Percentiles rank a stretch among this genome's conserved stretches.
Evolutionary conservation across 2,888 invertebrate species (phyloP).

Genomic region (Cheilosia grossa): DNA sequence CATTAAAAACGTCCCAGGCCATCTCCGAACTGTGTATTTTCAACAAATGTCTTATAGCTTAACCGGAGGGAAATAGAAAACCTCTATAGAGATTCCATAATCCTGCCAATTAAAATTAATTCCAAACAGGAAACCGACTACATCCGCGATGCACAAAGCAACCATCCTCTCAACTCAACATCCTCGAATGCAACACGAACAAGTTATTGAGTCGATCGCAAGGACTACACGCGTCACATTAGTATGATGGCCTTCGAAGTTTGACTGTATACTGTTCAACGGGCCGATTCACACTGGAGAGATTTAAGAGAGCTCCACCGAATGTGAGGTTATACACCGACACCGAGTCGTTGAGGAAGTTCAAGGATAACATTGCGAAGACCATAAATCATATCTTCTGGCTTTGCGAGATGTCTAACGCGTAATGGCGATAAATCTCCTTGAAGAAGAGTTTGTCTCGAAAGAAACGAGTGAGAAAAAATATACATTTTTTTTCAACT

Average conservation of each 20-base stretch:
- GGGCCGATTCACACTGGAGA: constrained; percentile 7
- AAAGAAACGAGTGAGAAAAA: background rate
- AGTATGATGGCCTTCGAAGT: constrained; percentile 39
- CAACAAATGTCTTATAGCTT: too few relatives aligned
- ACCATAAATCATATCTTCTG: constrained; percentile 66
- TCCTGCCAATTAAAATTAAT: constrained; percentile 62
- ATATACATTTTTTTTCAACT: background rate
- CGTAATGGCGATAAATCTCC: constrained; percentile 70
- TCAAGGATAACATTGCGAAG: constrained; percentile 58
- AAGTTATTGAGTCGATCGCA: constrained; percentile 36
- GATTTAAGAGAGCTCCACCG: background rate
- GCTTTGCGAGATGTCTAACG: constrained; percentile 68
- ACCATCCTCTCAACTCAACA: background rate
- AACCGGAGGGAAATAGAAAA: too few relatives aligned
- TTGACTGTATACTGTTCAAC: background rate
- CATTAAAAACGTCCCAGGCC: background rate
- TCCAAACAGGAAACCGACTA: constrained; percentile 22
- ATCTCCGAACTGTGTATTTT: too few relatives aligned
- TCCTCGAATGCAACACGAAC: constrained; percentile 20
- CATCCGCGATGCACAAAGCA: constrained; percentile 1
- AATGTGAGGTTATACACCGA: background rate
- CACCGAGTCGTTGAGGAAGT: constrained; percentile 29
- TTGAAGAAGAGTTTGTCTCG: constrained; percentile 37
- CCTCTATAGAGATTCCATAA: constrained; percentile 7
- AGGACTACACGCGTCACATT: constrained; percentile 10